Base-by-base conservation (phyloP, 2,113 vertebrate genomes). In the Ranitomeya variabilis region DNA sequence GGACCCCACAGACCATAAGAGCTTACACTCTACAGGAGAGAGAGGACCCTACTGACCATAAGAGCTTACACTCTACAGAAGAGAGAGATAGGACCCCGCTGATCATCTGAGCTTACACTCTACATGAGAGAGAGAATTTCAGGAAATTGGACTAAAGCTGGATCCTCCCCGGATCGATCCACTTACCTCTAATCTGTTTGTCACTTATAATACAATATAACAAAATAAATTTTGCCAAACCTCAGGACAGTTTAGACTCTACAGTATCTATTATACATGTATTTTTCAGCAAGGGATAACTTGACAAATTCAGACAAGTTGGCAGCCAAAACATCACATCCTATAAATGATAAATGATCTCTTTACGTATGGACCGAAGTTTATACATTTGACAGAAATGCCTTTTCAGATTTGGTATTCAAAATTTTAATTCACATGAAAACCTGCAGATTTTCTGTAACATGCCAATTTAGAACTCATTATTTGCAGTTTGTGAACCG, bases 401-500 rank as follows among this genome's bases (percentile, higher is more conserved):
- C 60, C 76, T 66, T 64, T 79, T 80, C 45, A 79, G 51, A 87
- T 87, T 87, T 87, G 52, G 31, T 59, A 69, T 81, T 87, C n/a
- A 52, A 60, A 69, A 80, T 80, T 21, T 80, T 69, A 71, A 79
- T 69, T 69, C 60, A 84, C 51, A 55, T 84, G 71, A 79, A 89
- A 89, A 84, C 73, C 82, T 69, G 82, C 73, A 79, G 51, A 69
- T 89, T 85, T 85, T 78, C 57, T 79, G 82, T 89, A 85, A 66
- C 73, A 79, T 85, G 80, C 69, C 87, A 85, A 89, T 85, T 84
- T 89, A 78, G 66, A 78, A 57, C 73, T 67, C 73, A 79, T 89
- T 89, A 89, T 85, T 78, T 76, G 73, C 73, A 2, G 87, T 71
- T 89, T 85, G 74, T 85, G 87, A 89, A 79, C 87, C 82, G 51